These are phyloP conservation scores for Paradisaea rubra DNA, from an alignment of 2,113 vertebrate species.

Conservation along the genomic window DNA sequence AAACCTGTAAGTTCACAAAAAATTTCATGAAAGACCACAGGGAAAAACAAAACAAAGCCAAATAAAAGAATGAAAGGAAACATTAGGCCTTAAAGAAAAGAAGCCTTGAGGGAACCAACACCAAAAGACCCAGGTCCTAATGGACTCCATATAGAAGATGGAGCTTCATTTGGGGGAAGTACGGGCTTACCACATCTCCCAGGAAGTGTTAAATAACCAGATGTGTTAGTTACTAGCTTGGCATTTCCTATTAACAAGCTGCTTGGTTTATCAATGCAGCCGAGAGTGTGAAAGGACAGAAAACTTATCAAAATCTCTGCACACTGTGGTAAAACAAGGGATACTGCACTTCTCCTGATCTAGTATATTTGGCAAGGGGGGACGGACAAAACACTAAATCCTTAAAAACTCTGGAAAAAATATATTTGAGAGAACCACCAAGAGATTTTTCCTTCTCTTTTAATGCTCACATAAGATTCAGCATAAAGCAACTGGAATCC, in stretches of 20 bases:
- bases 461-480: neutral
- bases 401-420: neutral
- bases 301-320: neutral
- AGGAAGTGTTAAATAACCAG: neutral
- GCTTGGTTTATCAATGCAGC: neutral
- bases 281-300: neutral
- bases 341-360: neutral
- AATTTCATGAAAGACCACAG: neutral
- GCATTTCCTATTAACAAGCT: neutral
- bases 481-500: neutral
- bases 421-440: neutral
- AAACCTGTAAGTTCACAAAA: neutral
- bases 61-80: neutral
- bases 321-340: neutral
- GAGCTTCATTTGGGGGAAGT: neutral
- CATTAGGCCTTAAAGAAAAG: neutral
- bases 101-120: neutral
- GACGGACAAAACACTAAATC: neutral
- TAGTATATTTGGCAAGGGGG: neutral
- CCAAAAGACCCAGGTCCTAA: neutral
- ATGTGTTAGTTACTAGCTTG: neutral
- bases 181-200: neutral
- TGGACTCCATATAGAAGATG: neutral
- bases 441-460: neutral
- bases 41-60: neutral